Evolutionary conservation across 2,888 invertebrate genomes (phyloP).

Genomic region (Xestia rhomboidea): DNA sequence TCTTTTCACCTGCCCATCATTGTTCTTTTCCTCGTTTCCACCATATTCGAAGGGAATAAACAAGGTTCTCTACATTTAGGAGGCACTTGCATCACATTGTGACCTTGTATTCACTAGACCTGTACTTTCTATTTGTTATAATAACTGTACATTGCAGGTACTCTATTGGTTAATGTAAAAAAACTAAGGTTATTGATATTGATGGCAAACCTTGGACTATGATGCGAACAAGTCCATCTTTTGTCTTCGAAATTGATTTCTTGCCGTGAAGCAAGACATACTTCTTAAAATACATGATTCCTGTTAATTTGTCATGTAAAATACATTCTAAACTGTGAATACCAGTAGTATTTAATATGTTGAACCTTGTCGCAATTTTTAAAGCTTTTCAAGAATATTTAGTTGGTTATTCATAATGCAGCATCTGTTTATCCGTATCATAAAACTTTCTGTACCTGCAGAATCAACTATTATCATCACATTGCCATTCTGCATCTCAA

Average conservation of each 20-base stretch:
- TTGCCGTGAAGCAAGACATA: not conserved
- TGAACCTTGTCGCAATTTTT: not conserved
- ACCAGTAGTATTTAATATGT: not conserved
- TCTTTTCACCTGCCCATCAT: slow-evolving; percentile 35
- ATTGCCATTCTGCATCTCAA: not conserved
- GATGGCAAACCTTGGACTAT: slow-evolving; percentile 14
- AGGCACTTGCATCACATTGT: slow-evolving; percentile 75
- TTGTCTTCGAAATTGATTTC: slow-evolving; percentile 1
- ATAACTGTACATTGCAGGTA: slow-evolving; percentile 61
- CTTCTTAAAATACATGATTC: not conserved
- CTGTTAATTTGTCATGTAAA: not conserved
- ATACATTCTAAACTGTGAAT: not conserved
- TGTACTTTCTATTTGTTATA: slow-evolving; percentile 80
- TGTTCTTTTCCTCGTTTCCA: slow-evolving; percentile 15
- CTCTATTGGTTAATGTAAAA: slow-evolving; percentile 38
- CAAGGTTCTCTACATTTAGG: slow-evolving; percentile 53
- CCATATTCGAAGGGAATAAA: slow-evolving; percentile 36
- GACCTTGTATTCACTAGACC: slow-evolving; percentile 76
- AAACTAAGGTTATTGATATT: slow-evolving; percentile 24
- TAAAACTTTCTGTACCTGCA: not conserved
- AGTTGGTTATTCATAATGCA: too few species aligned
- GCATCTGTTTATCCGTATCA: not conserved
- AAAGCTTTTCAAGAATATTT: not conserved
- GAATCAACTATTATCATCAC: not conserved
- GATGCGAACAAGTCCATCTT: not conserved